Evolutionary conservation across 2,113 vertebrate species (phyloP).

Genomic region (Blennius ocellaris): DNA sequence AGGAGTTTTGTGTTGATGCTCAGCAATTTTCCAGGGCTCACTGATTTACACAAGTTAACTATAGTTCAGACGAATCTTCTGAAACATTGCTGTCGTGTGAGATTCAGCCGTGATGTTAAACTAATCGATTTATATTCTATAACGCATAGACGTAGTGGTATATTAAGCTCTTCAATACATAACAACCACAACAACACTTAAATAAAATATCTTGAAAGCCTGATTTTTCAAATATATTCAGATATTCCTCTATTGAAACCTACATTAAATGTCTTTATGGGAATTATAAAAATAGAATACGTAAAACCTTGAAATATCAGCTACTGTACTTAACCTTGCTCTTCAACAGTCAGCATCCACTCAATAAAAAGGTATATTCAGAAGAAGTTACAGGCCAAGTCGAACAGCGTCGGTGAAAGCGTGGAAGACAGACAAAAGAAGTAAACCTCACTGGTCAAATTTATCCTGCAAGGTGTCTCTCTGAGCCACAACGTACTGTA

Average conservation of each 20-base stretch:
- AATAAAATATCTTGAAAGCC: no score
- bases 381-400: constrained; percentile 14
- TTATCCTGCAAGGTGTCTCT: constrained; percentile 65
- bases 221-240: background rate
- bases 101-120: constrained; percentile 18
- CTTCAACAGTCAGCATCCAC: constrained; percentile 5
- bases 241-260: background rate
- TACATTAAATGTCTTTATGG: background rate
- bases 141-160: no score
- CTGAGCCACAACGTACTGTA: constrained; percentile 57
- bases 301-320: background rate
- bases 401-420: background rate
- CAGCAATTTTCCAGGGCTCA: constrained; percentile 25
- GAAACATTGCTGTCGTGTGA: constrained; percentile 27
- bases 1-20: constrained; percentile 32
- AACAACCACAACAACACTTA: no score
- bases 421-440: constrained; percentile 45
- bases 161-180: no score
- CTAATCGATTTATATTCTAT: background rate
- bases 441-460: constrained; percentile 54
- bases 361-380: constrained; percentile 27
- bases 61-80: constrained; percentile 40
- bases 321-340: constrained; percentile 7
- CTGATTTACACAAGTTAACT: constrained; percentile 40
- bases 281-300: background rate